phyloP scores from a whole-genome alignment of 2,113 vertebrate genomes.

The Lamprologus callipterus region DNA sequence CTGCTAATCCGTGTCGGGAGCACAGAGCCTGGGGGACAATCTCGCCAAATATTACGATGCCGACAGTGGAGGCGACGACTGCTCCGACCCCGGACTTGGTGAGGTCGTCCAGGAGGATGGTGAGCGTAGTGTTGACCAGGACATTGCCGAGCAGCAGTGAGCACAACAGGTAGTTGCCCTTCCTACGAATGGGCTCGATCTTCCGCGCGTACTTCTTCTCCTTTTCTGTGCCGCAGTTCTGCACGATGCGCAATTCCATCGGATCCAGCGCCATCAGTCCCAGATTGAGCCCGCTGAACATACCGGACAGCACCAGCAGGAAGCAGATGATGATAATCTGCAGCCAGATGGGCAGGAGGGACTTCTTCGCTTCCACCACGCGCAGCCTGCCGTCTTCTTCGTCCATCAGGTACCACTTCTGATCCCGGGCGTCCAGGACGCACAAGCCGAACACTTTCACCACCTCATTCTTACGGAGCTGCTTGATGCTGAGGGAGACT shows the following conservation, averaged over 20 bases:
- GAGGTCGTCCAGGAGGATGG: constrained; percentile 90
- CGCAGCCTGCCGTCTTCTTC: constrained; percentile 71
- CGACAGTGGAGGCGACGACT: constrained; percentile 83
- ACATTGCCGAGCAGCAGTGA: constrained; percentile 93
- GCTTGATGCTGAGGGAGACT: constrained; percentile 72
- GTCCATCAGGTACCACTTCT: constrained; percentile 70
- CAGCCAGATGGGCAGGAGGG: constrained; percentile 83
- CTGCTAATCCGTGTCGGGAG: constrained; percentile 89
- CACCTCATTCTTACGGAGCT: constrained; percentile 82
- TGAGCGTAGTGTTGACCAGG: constrained; percentile 95
- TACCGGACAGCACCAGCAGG: constrained; percentile 85
- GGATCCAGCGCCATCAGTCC: constrained; percentile 96
- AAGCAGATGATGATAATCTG: constrained; percentile 77
- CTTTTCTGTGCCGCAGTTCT: constrained; percentile 89
- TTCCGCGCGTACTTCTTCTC: constrained; percentile 85
- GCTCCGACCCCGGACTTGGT: constrained; percentile 84
- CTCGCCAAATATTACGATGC: constrained; percentile 97
- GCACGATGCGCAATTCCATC: constrained; percentile 97
- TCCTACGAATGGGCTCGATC: constrained; percentile 89
- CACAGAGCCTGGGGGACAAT: constrained; percentile 92
- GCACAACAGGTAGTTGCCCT: constrained; percentile 93
- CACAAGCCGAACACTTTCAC: constrained; percentile 83
- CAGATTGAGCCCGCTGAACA: constrained; percentile 96
- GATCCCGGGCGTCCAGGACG: constrained; percentile 52
- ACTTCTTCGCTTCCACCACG: constrained; percentile 80